Base-by-base conservation (phyloP, 2,888 invertebrate species). In the Nymphalis urticae region DNA sequence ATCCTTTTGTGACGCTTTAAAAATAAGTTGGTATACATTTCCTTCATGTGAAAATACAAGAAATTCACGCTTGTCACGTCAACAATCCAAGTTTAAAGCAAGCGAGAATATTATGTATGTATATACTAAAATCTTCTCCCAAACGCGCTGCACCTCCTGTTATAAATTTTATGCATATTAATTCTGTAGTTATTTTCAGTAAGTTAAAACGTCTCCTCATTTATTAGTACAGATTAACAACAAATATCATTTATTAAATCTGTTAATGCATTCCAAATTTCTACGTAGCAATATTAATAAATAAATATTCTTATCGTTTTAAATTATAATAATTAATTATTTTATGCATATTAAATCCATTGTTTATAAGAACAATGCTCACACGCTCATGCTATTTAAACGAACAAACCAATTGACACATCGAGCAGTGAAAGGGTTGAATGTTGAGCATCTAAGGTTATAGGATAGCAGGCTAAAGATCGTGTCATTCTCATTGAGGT, bases 341-440 rank as follows among this genome's bases (percentile, higher is more conserved):
- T 27, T 36, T 59, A 59, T 21, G 8, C 51, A 58, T 51, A 58
- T 58, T 47, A 66, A 32, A 54, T 51, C 36, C 60, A 60, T 68
- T 64, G 68, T 62, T 62, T 64, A 48, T 48, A 24, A 72, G 64
- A 70, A 72, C 72, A 72, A 72, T 70, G 54, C 48, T 63, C 19
- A 51, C 32, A 66, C 51, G 53, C 53, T 24, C 9, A 24, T 24
- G 24, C 53, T 53, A 53, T 64, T 61, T 70, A 66, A 68, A 59
- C 63, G 68, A 67, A 81, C 78, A 82, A 32, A 32, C 54, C 86
- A 87, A 88, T 90, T 85, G 87, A 88, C 86, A 88, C 85, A 80
- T 84, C 73, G 85, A 87, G 89, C 42, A 42, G 91, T 90, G 91
- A 91, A 91, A 89, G 91, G 91, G 89, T 88, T 90, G 88, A 78